Evolutionary conservation across 2,797 vertebrate species (phyloP).

Genomic region (Bufotes viridis): DNA sequence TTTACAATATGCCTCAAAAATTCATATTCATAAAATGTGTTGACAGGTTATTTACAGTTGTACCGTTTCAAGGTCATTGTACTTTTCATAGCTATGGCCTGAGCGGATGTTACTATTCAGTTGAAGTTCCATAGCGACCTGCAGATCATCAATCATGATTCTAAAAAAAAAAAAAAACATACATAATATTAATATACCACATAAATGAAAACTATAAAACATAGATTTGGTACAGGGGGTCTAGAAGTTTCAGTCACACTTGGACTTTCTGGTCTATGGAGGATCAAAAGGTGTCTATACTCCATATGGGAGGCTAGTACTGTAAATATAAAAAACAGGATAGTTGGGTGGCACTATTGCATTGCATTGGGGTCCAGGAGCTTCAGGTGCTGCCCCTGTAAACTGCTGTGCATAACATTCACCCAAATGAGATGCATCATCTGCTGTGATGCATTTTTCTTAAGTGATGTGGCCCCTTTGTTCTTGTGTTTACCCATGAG

Average conservation of each 20-base stretch:
- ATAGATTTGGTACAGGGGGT: background rate
- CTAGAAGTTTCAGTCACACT: too few species aligned
- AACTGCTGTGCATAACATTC: too few species aligned
- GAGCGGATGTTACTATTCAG: conserved; percentile 71
- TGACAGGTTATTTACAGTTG: conserved; percentile 29
- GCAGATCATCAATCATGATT: conserved; percentile 85
- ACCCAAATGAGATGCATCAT: too few species aligned
- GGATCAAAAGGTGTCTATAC: too few species aligned
- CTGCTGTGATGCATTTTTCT: too few species aligned
- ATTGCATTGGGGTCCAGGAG: too few species aligned
- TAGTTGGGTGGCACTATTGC: too few species aligned
- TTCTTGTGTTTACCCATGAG: too few species aligned
- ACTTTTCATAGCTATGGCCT: conserved; percentile 85
- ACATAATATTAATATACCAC: background rate
- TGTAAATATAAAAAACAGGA: too few species aligned
- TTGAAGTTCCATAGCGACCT: conserved; percentile 77
- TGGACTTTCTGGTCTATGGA: too few species aligned
- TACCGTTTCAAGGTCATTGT: conserved; percentile 88
- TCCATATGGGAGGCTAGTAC: too few species aligned
- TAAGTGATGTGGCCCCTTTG: background rate
- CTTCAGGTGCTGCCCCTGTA: too few species aligned
- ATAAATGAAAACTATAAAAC: background rate
- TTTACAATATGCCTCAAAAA: background rate
- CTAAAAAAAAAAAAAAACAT: conserved; percentile 70
- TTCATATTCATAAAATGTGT: background rate